Evolutionary conservation across 2,113 vertebrate genomes (phyloP), one percentile per base, ranked within the genome.

Genomic region (Paratilapia polleni): DNA sequence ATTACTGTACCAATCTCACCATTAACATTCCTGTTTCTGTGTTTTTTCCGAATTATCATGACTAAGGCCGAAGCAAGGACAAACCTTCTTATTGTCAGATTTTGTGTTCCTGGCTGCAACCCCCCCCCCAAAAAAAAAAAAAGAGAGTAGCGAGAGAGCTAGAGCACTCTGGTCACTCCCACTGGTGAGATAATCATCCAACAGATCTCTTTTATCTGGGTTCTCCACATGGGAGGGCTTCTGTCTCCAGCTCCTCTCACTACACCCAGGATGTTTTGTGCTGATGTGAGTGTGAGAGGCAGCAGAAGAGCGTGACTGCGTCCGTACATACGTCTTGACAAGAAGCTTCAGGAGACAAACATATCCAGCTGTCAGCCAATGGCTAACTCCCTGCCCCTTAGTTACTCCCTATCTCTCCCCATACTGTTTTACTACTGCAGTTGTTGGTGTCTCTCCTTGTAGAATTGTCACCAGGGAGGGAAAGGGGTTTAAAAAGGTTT

Each of bases 151-250:
- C 5, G 19, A 66, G 73, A 70, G 61, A 87, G 80, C 81, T 63
- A 31, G 82, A 83, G 78, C 2, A 5, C 54, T 75, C 41, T 5
- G 24, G 63, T 66, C 12, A 22, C 47, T 88, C 78, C 84, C 80
- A 84, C 49, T 2, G 76, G 88, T 26, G 24, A 83, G 79, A 90
- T 87, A 89, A 91, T 92, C 85, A 89, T 56, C 83, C 78, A 73
- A 75, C 88, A 83, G 64, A 91, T 94, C 83, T 90, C 84, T 92
- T 91, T 91, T 81, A 92, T 92, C 85, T 83, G 6, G 43, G 17
- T 59, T 59, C 76, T 82, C 78, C 64, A 81, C 77, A 60, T 17
- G 83, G 77, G 87, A 80, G 68, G 79, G 54, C 80, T 54, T 60
- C 62, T 12, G 36, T 81, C 80, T 59, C 49, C 58, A 4, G 57